Evolutionary conservation across 1,140 invertebrate species (phyloP).

Genomic region (Armadillidium nasatum): DNA sequence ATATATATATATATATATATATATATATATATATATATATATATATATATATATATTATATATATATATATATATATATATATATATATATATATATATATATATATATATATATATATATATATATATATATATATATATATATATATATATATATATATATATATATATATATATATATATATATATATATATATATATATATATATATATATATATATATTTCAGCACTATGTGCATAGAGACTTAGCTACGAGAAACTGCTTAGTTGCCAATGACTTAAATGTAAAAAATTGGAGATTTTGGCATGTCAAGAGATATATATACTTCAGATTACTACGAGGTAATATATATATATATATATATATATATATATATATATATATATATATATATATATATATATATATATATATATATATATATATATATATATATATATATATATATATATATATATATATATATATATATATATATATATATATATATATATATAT

Average conservation of each 20-base stretch:
- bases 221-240: slow-evolving; percentile 54
- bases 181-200: background rate
- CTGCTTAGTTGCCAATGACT: slow-evolving; percentile 49
- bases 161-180: slow-evolving; percentile 5
- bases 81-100: slow-evolving; percentile 18
- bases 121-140: background rate
- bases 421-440: slow-evolving; percentile 22
- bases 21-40: too few species aligned
- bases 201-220: background rate
- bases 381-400: slow-evolving; percentile 30
- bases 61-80: slow-evolving; percentile 23
- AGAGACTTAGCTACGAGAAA: slow-evolving; percentile 55
- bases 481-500: slow-evolving; percentile 30
- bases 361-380: slow-evolving; percentile 27
- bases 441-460: slow-evolving; percentile 29
- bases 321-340: slow-evolving; percentile 61
- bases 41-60: slow-evolving; percentile 19
- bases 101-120: slow-evolving; percentile 24
- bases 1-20: too few species aligned
- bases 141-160: background rate
- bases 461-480: slow-evolving; percentile 30
- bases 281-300: slow-evolving; percentile 56
- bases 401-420: slow-evolving; percentile 32
- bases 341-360: slow-evolving; percentile 57
- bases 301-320: slow-evolving; percentile 56